Evolutionary conservation across 2,888 invertebrate species (phyloP), one percentile per base, ranked within the genome.

Genomic region (Cyclophora albipunctata): DNA sequence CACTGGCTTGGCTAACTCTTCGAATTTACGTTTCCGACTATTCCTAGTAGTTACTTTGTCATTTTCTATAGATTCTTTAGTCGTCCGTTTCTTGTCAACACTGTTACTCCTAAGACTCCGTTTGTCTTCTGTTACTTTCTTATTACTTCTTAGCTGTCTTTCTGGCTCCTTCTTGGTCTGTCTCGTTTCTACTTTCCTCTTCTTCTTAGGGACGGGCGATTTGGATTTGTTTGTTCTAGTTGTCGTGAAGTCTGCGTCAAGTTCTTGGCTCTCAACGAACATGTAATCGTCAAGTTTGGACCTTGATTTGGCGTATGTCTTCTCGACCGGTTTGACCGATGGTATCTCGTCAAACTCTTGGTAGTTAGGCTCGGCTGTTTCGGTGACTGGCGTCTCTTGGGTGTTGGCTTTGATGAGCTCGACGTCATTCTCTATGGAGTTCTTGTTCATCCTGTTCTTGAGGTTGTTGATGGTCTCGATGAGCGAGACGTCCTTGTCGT

Each of bases 31-130:
- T 55, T 88, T 88, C 1, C 87, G 64, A 0, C 84, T 85, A 3
- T 60, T 69, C 47, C 79, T 64, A 5, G 20, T 20, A 0, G 76
- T 74, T 2, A 69, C 66, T 0, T 83, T 86, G 33, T 86, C 84
- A 45, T 88, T 88, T 53, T 88, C 87, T 46, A 87, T 87, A 0
- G 87, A 87, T 55, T 88, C 87, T 53, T 87, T 87, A 2, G 81
- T 79, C 2, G 71, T 66, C 45, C 83, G 64, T 6, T 66, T 72
- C 49, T 73, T 49, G 1, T 46, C 50, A 6, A 45, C 47, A 42
- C 66, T 71, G 51, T 62, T 69, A 44, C 62, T 71, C 37, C 61
- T 62, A 1, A 69, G 55, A 3, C 54, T 62, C 1, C 69, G 67
- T 53, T 70, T 72, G 20, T 20, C 20, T 37, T 60, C 63, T 3